Conservation (phyloP, 2,888 invertebrate species). For the Ptilodon capucinus region DNA sequence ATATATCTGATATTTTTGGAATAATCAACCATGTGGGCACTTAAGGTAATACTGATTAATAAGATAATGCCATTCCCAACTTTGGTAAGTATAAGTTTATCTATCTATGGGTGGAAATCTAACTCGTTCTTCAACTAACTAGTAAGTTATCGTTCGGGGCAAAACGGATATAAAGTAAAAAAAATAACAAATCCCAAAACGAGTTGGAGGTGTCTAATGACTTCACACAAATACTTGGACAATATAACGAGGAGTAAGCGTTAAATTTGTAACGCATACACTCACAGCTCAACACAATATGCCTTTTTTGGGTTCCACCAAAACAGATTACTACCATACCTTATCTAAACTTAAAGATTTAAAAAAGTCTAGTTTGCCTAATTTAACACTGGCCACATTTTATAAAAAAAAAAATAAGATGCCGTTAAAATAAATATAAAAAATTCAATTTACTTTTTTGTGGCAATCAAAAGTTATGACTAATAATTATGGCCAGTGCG, state of each 20-base stretch:
- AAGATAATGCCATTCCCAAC: too few relatives aligned
- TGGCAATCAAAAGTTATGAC: not conserved
- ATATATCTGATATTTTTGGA: too few relatives aligned
- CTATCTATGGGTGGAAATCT: not conserved
- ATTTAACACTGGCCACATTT: not conserved
- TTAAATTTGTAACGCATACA: slow-evolving; percentile 56
- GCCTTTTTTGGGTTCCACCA: slow-evolving; percentile 39
- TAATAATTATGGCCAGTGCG: too few relatives aligned
- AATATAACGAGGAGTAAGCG: slow-evolving; percentile 54
- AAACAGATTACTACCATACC: slow-evolving; percentile 9
- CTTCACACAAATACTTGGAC: slow-evolving; percentile 54
- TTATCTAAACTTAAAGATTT: too few relatives aligned
- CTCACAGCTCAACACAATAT: slow-evolving; percentile 30
- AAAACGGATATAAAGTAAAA: slow-evolving; percentile 29
- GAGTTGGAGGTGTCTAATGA: slow-evolving; percentile 52
- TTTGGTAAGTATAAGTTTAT: not conserved
- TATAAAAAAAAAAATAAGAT: not conserved
- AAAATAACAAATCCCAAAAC: slow-evolving; percentile 38
- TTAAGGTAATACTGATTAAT: too few relatives aligned
- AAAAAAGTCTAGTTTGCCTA: too few relatives aligned
- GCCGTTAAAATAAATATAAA: not conserved
- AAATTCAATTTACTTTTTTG: not conserved
- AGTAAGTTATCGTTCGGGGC: slow-evolving; percentile 19
- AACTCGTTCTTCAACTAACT: not conserved
- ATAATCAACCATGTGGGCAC: too few relatives aligned